phyloP scores from a whole-genome alignment of 2,888 invertebrate genomes.

The Pseudococcus longispinus region DNA sequence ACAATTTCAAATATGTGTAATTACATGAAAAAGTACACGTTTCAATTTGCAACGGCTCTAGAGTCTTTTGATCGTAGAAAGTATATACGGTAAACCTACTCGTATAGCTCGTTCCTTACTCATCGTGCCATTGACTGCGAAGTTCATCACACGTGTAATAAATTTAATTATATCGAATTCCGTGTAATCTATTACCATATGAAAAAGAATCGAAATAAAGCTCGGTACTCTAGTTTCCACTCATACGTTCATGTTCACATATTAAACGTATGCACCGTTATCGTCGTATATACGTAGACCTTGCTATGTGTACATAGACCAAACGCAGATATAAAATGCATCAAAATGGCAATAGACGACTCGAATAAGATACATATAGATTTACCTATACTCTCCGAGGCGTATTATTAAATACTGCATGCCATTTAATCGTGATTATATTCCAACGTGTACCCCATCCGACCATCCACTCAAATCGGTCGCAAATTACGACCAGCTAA shows the following conservation, averaged over 20 bases:
- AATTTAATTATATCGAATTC: constrained; percentile 27
- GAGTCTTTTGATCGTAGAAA: not conserved
- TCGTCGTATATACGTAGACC: too few species aligned
- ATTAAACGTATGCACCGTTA: not conserved
- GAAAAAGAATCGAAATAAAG: constrained; percentile 26
- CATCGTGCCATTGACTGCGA: too few species aligned
- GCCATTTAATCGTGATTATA: constrained; percentile 30
- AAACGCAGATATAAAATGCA: constrained; percentile 31
- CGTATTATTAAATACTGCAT: constrained; percentile 40
- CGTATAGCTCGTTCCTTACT: too few species aligned
- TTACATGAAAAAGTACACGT: not conserved
- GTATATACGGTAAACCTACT: too few species aligned
- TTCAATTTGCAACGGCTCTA: not conserved
- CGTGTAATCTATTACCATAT: not conserved
- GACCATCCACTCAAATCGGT: not conserved
- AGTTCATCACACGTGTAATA: not conserved
- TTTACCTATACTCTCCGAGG: constrained; percentile 11
- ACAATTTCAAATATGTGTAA: not conserved
- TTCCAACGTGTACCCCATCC: not conserved
- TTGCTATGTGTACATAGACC: not conserved
- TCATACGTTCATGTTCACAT: not conserved
- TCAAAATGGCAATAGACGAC: constrained; percentile 35
- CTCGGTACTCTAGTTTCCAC: not conserved
- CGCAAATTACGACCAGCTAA: not conserved
- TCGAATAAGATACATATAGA: constrained; percentile 35